Base-by-base conservation (phyloP, 37 sponge, comb jelly and placozoan species). In the Theonella swinhoei region DNA sequence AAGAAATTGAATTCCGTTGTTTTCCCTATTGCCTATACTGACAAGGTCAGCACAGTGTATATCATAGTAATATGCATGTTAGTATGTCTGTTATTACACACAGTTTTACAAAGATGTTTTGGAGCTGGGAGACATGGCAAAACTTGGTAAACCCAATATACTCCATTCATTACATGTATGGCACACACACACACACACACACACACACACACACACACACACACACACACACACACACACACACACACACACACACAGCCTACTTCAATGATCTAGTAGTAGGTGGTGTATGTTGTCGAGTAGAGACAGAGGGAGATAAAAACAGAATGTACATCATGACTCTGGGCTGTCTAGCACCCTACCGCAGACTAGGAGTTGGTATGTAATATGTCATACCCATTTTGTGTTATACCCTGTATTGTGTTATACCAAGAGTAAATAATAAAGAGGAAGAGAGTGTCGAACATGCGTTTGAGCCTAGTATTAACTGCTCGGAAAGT, bases 231-330 rank as follows among this genome's bases (percentile, higher is more conserved):
- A 32, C 33, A 32, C 33, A 47, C 74, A 37, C 37, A 30, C n/a
- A 76, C 26, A 17, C 62, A 47, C 4, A n/a, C 43, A 32, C 31
- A 76, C 30, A 37, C 37, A 4, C 84, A 94, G 98, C 98, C 0
- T 98, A 93, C 72, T 98, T 91, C 83, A 98, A 98, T 79, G 98
- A 98, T 63, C 77, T 98, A 24, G 96, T 98, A 33, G 98, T 98
- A 40, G 98, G 98, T 22, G 98, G 82, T 41, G 98, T 95, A 30
- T 98, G 98, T 60, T 95, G 96, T 78, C 89, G 96, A n/a, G 80
- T 95, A 3, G 99, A 98, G 41, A 42, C 62, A 0, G 90, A 88
- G 38, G 90, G 89, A 60, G 85, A 88, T 2, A 42, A 67, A 65
- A 88, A 80, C 39, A 88, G 78, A 47, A 80, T 98, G 36, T 98